Evolutionary conservation across 2,888 invertebrate genomes (phyloP).

Genomic region (Dicyrtoma fusca): DNA sequence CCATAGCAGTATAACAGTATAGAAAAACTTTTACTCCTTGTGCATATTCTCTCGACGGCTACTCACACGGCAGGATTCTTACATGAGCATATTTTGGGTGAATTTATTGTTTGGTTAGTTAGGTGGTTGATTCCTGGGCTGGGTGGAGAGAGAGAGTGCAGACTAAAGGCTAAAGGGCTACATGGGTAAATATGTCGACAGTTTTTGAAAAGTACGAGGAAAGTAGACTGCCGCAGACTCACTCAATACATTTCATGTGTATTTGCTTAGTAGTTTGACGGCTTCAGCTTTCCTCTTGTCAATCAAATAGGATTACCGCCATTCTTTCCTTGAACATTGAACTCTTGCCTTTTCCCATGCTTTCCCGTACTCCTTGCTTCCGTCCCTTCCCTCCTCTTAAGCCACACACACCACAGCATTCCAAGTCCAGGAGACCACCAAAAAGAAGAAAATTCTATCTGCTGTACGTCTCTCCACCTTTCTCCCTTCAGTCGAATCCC

Average conservation of each 20-base stretch:
- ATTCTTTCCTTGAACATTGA: neutral
- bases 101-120: no score
- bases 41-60: no score
- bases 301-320: conserved; percentile 39
- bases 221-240: neutral
- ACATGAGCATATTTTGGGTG: no score
- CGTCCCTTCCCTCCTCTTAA: neutral
- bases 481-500: neutral
- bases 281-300: conserved; percentile 35
- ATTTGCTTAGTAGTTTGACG: conserved; percentile 28
- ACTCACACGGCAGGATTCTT: no score
- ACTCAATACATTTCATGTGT: conserved; percentile 17
- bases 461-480: conserved; percentile 3
- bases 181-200: no score
- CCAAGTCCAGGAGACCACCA: no score
- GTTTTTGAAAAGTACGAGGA: no score
- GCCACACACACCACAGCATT: neutral
- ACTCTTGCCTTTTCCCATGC: neutral
- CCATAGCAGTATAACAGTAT: no score
- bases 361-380: neutral
- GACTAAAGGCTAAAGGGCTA: no score
- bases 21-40: no score
- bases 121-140: neutral
- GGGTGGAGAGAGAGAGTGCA: neutral
- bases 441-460: no score